Percentiles rank a stretch among this genome's conserved stretches.
phyloP scores from a whole-genome alignment of 2,113 vertebrate species.

The Poeciliopsis occidentalis region DNA sequence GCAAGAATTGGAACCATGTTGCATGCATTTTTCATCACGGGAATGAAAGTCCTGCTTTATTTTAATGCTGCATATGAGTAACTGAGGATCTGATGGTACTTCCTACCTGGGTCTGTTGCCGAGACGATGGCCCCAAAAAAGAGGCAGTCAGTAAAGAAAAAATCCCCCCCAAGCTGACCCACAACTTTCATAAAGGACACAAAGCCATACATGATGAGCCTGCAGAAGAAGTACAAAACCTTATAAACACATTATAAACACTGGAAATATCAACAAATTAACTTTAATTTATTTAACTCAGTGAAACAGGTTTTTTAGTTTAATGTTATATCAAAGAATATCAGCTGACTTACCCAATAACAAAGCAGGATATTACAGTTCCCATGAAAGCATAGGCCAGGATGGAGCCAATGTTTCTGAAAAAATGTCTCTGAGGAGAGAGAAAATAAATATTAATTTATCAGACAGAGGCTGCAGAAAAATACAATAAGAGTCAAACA shows the following conservation, averaged over 20 bases:
- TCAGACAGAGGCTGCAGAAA: not conserved
- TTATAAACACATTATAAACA: not conserved
- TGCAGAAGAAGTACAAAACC: constrained; percentile 56
- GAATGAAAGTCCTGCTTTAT: not conserved
- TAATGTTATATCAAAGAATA: not conserved
- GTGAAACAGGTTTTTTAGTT: not conserved
- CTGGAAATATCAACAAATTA: not conserved
- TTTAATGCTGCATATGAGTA: not conserved
- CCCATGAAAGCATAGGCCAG: constrained; percentile 94
- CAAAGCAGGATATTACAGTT: constrained; percentile 92
- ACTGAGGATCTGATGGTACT: no score
- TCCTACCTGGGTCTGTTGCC: constrained; percentile 93
- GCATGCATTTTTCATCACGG: not conserved
- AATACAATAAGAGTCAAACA: not conserved
- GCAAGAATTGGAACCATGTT: not conserved
- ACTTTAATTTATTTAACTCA: not conserved
- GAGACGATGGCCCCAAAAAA: constrained; percentile 96
- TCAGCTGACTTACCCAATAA: constrained; percentile 87
- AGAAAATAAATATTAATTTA: no score
- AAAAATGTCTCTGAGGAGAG: constrained; percentile 91
- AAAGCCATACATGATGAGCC: constrained; percentile 90
- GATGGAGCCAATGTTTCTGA: constrained; percentile 96
- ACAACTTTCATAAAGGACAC: constrained; percentile 92
- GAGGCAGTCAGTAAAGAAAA: constrained; percentile 97
- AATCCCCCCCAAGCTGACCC: constrained; percentile 90